Percentiles rank a stretch among this genome's conserved stretches.
Evolutionary conservation across 2,888 invertebrate species (phyloP).

Genomic region (Piscicola geometra): DNA sequence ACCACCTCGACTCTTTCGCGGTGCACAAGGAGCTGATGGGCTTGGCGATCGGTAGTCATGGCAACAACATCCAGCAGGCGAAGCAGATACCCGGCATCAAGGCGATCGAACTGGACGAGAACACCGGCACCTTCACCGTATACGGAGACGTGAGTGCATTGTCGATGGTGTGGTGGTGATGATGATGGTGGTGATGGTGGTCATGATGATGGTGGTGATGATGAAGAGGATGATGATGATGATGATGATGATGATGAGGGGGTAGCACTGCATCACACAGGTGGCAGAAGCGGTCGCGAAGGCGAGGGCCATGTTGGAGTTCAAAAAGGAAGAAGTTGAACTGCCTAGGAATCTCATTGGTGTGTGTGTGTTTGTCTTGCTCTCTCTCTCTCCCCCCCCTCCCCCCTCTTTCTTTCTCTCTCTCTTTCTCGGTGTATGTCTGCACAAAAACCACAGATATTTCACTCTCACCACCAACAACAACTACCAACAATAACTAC

Average conservation of each 20-base stretch:
- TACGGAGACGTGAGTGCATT: constrained; percentile 71
- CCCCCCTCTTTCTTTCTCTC: no score
- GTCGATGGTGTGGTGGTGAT: background rate
- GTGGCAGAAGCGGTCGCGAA: constrained; percentile 82
- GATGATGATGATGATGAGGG: background rate
- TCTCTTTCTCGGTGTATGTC: no score
- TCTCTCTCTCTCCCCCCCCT: no score
- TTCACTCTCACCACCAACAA: no score
- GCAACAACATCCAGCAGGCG: constrained; percentile 91
- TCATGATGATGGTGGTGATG: no score
- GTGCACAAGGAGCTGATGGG: constrained; percentile 97
- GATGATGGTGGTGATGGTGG: background rate
- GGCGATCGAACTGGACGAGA: constrained; percentile 70
- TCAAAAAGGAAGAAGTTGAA: constrained; percentile 89
- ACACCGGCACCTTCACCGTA: constrained; percentile 91
- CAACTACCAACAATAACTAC: no score
- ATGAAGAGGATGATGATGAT: no score
- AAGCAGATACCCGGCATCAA: constrained; percentile 88
- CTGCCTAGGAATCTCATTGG: constrained; percentile 92
- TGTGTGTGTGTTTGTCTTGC: constrained; percentile 45
- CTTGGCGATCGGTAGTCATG: constrained; percentile 93
- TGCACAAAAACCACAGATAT: no score
- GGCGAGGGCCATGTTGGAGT: constrained; percentile 90
- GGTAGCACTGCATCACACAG: constrained; percentile 53
- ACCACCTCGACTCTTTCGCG: constrained; percentile 76